Evolutionary conservation across 1,140 invertebrate genomes (phyloP).

Genomic region (Riptortus pedestris): DNA sequence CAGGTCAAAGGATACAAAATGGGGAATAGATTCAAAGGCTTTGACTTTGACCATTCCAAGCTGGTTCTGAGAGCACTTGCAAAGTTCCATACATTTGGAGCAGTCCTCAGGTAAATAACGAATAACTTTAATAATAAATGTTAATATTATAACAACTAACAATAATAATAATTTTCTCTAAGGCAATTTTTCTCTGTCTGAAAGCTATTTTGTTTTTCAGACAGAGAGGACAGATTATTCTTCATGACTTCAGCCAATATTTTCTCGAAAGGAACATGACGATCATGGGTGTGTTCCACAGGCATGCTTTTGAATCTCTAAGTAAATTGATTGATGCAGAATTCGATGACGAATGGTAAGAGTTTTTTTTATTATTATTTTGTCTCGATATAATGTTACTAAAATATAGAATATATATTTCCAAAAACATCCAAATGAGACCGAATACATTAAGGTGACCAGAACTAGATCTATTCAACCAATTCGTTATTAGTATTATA

Average conservation of each 20-base stretch:
- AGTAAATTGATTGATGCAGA: conserved; percentile 7
- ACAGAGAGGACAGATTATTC: neutral
- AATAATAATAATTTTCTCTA: no score
- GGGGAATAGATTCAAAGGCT: conserved; percentile 24
- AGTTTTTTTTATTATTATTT: neutral
- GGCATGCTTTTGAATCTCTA: neutral
- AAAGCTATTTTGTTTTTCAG: no score
- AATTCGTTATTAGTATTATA: neutral
- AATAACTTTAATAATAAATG: no score
- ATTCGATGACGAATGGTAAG: conserved; percentile 16
- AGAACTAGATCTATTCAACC: neutral
- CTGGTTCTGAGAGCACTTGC: conserved; percentile 15
- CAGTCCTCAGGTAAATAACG: neutral
- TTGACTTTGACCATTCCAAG: conserved; percentile 23
- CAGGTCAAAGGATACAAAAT: conserved; percentile 25
- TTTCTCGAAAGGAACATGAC: neutral
- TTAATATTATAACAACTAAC: no score
- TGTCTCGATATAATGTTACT: no score
- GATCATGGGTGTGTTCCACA: neutral
- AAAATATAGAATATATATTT: no score
- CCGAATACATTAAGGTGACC: neutral
- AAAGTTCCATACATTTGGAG: conserved; percentile 9
- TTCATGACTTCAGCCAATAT: neutral
- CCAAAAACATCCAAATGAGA: conserved; percentile 1
- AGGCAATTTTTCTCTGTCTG: no score